Evolutionary conservation across 2,888 invertebrate genomes (phyloP), one percentile per base, ranked within the genome.

Genomic region (Cheilosia impressa): DNA sequence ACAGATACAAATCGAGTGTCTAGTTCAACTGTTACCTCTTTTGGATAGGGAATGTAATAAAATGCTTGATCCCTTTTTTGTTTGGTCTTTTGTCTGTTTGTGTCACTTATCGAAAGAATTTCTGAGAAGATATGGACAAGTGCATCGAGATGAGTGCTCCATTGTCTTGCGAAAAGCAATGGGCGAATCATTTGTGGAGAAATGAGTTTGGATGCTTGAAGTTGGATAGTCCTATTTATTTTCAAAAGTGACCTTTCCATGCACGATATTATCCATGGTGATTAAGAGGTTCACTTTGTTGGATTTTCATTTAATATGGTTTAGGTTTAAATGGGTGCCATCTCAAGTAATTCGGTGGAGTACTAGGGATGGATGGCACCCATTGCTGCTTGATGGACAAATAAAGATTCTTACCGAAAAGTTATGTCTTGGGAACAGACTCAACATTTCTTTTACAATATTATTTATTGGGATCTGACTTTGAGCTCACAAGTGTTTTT

Each of bases 21-120:
- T 53, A 38, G 47, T 75, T 73, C 55, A 65, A 73, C 52, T 63
- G 55, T 22, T 55, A 15, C 45, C 45, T 31, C 53, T 17, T 27
- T 27, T 43, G 55, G 34, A 22, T 52, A 7, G 7, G 13, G 47
- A 38, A 75, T 65, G 65, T 57, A 57, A 75, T 75, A 47, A 65
- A 57, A 57, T 55, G 17, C 55, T 65, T 75, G 73, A 57, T 65
- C 57, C 47, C 24, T 65, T 65, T 65, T 41, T 38, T 63, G 15
- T 1, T 5, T n/a, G 52, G 7, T 47, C 2, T 17, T 45, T 15
- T 57, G 43, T 19, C 47, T 76, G 50, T 66, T 76, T 76, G 58
- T 76, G 45, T 43, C 66, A 43, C 43, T 66, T 45, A 58, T 45
- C 52, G 19, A 53, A 63, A 43, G 34, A 63, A 73, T 63, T 63